Percentiles rank a stretch among this genome's conserved stretches.
phyloP scores from a whole-genome alignment of 2,113 vertebrate species.

The Lophius piscatorius region DNA sequence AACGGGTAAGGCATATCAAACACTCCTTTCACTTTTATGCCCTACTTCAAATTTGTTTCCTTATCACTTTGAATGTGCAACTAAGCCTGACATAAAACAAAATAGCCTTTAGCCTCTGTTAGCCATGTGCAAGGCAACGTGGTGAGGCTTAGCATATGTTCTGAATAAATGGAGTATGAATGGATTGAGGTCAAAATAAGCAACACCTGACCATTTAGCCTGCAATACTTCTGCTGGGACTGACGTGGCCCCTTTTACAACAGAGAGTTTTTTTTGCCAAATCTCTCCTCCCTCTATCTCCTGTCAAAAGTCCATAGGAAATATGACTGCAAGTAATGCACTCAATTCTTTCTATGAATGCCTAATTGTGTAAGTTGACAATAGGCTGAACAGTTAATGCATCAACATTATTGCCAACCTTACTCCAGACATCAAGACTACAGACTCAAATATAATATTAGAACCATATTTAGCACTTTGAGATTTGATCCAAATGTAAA shows the following conservation, averaged over 20 bases:
- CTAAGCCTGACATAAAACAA: slow-evolving; percentile 28
- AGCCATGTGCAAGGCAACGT: slow-evolving; percentile 28
- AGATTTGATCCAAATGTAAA: too few species aligned
- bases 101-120: slow-evolving; percentile 12
- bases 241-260: slow-evolving; percentile 49
- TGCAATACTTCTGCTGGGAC: slow-evolving; percentile 12
- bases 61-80: slow-evolving; percentile 30
- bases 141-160: slow-evolving; percentile 32
- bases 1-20: slow-evolving; percentile 19
- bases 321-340: slow-evolving; percentile 18
- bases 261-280: slow-evolving; percentile 39
- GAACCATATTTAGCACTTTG: too few species aligned
- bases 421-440: neutral
- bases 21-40: slow-evolving; percentile 13
- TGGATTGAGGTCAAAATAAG: slow-evolving; percentile 6
- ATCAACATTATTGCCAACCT: neutral
- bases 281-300: slow-evolving; percentile 18
- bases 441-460: neutral
- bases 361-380: slow-evolving; percentile 20
- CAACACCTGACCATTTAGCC: slow-evolving; percentile 46
- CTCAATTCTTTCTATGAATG: slow-evolving; percentile 19
- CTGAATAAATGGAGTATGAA: slow-evolving; percentile 6
- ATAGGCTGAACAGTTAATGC: slow-evolving; percentile 28
- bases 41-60: slow-evolving; percentile 23
- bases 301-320: slow-evolving; percentile 51